Base-by-base conservation (phyloP, 2,797 vertebrate species). In the Enteromius viviparus region DNA sequence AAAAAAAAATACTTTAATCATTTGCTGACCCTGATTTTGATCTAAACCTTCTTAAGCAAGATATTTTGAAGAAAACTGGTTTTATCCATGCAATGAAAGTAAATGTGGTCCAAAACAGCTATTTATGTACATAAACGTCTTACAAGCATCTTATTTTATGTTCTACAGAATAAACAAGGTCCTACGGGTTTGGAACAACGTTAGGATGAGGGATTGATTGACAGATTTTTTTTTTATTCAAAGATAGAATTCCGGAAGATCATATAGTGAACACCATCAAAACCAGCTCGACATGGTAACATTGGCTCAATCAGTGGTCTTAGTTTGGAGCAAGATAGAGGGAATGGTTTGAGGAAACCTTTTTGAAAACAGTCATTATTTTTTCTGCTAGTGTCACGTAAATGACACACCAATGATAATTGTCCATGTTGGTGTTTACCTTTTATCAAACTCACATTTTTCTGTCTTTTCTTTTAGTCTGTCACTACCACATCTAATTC, bases 401-500 rank as follows among this genome's bases (percentile, higher is more conserved):
- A 23, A 23, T 14, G 0, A 40, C 49, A 45, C 62, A 42, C 53
- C 58, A n/a, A 85, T 86, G 58, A 60, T 34, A 14, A 47, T 21
- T 23, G 42, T 10, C 10, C 40, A 1, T 8, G 49, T 19, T 74
- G 23, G 51, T 26, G 23, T 78, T 53, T 58, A 64, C 74, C 49
- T 75, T 69, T 14, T 34, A 17, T 60, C 21, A 80, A 51, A 83
- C 26, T 77, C 51, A 51, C n/a, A 40, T 15, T 75, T 80, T 26
- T 76, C 8, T 81, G 75, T 87, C 26, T 68, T 78, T 58, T 78
- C 79, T 86, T 81, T 81, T 64, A 87, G 53, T 76, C 34, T 53
- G 80, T 87, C 86, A 89, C 89, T 87, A 69, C 78, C 76, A 84
- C 87, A 70, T 37, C 60, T 4, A 40, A 83, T 45, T 64, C 1